Evolutionary conservation across 2,797 vertebrate genomes (phyloP), one percentile per base, ranked within the genome.

Genomic region (Chromobotia macracanthus): DNA sequence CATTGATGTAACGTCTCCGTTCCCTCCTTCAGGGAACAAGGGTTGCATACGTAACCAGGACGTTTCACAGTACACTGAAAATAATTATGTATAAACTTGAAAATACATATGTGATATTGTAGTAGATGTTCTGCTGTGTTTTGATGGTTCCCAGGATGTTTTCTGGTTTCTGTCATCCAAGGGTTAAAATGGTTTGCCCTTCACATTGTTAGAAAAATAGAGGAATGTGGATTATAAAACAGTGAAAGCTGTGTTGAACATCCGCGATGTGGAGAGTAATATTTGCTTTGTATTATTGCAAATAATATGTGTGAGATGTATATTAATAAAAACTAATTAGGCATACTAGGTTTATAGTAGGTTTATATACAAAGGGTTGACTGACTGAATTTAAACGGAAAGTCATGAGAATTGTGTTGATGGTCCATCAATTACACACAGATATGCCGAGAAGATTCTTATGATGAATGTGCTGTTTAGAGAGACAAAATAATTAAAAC

Each of bases 381-480:
- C n/a, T n/a, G n/a, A n/a, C n/a, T n/a, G n/a, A n/a, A n/a, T n/a
- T n/a, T n/a, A n/a, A n/a, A n/a, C n/a, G n/a, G 88, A 89, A 87
- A 81, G 82, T 87, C 86, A 89, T 84, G 85, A 87, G 90, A 88
- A 86, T 83, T 82, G 84, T 18, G 83, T 77, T 87, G 88, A 91
- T 87, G 88, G 85, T 86, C 89, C 88, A 91, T 90, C 90, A 87
- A 87, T 90, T 87, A 64, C 58, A 70, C 82, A 48, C 86, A 73
- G 79, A 87, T 79, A 88, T 25, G 5, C 21, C 81, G 75, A 81
- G 81, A 70, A 84, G 82, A 86, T 86, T 83, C 70, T 2, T 31
- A 83, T 90, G 88, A 90, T 92, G 77, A 88, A 91, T 90, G 89
- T 76, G 81, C 84, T 88, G 86, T 86, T 72, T 46, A n/a, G 75